Base-by-base conservation (phyloP, 2,113 vertebrate species). In the Anolis sagrei region DNA sequence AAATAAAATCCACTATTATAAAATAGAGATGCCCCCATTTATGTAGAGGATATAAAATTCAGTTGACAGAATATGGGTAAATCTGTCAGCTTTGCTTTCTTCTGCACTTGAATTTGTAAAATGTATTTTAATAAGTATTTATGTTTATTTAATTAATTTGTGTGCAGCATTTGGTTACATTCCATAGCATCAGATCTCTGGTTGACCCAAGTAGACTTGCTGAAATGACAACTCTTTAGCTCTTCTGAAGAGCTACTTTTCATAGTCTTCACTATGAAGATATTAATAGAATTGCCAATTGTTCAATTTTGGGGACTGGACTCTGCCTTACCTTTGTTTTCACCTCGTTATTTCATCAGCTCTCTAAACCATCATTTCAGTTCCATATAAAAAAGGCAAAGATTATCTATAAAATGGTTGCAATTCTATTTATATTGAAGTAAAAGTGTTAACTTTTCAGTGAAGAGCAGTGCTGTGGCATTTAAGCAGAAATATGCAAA, bases 401-500 rank as follows among this genome's bases (percentile, higher is more conserved):
- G 32, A 89, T 32, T 79, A 61, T 32, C 83, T 72, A 83, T 81
- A 74, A 84, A 93, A 86, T 84, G 64, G 84, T 27, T 86, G 62
- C 74, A 72, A 82, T 87, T 48, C 81, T 64, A 75, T 88, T 36
- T 74, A 61, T 54, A 51, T 0, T 49, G 84, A 88, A 49, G 73
- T 66, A 93, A 68, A 74, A 78, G 0, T 34, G 64, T n/a, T 64
- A 91, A 86, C 5, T 8, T 66, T 82, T 49, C 54, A 88, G 82
- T 74, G 58, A 72, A 54, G 16, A 79, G 81, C n/a, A 34, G 88
- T 68, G 29, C 44, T 85, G 36, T 5, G 19, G 81, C 85, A 89
- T 86, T 88, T 77, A 83, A 78, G 92, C 91, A 84, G 39, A 58
- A 87, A 81, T 36, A 51, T 32, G 32, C 29, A 85, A 93, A 87